These are phyloP conservation scores for Mionectes olivaceus DNA, from an alignment of 2,797 vertebrate species.

Conservation along the genomic window DNA sequence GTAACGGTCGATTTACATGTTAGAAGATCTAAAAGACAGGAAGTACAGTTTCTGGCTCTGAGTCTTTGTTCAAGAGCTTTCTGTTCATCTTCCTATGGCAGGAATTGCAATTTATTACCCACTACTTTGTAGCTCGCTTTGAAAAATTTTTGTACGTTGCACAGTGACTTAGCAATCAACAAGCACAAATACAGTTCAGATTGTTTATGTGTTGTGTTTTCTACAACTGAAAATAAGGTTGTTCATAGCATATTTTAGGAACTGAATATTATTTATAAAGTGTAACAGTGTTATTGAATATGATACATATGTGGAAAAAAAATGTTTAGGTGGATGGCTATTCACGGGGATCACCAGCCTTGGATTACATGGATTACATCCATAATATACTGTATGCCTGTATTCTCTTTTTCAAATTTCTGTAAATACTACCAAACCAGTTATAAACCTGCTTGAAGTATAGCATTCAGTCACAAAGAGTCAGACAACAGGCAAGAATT, in stretches of 20 bases:
- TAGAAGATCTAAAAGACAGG: slow-evolving; percentile 84
- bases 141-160: not conserved
- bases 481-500: rapidly evolving
- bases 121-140: slow-evolving; percentile 44
- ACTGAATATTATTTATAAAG: not conserved
- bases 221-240: not conserved
- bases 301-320: not conserved
- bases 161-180: slow-evolving; percentile 17
- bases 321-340: not conserved
- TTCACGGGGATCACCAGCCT: not conserved
- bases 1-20: slow-evolving; percentile 81
- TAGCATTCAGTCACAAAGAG: rapidly evolving
- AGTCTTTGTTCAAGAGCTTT: slow-evolving; percentile 72
- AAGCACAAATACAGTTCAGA: slow-evolving; percentile 27
- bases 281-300: not conserved
- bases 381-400: not conserved
- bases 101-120: slow-evolving; percentile 60
- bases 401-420: not conserved
- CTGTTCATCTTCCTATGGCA: slow-evolving; percentile 71
- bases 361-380: not conserved
- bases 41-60: slow-evolving; percentile 80
- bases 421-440: not conserved
- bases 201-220: not conserved
- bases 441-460: not conserved
- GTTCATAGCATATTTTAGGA: not conserved